Percentiles rank a stretch among this genome's conserved stretches.
Evolutionary conservation across 1,140 invertebrate species (phyloP).

Genomic region (Periplaneta americana): DNA sequence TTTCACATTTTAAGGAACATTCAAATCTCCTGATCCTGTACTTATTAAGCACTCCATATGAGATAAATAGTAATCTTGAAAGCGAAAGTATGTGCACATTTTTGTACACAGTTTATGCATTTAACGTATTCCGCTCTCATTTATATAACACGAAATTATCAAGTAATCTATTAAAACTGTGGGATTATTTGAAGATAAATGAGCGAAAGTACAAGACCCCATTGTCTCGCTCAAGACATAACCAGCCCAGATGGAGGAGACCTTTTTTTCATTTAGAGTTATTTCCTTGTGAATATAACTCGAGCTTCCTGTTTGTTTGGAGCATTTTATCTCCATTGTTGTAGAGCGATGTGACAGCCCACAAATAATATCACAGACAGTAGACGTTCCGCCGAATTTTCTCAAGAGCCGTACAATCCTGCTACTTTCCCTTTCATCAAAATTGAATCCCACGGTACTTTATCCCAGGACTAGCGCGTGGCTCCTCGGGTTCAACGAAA

Average conservation of each 20-base stretch:
- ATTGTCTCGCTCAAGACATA: neutral
- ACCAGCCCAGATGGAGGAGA: neutral
- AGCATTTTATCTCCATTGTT: neutral
- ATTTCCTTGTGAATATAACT: neutral
- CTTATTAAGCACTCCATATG: too few relatives aligned
- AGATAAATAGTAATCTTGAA: too few relatives aligned
- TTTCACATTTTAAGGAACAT: too few relatives aligned
- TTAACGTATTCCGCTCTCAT: neutral
- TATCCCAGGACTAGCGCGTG: neutral
- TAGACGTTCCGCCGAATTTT: neutral
- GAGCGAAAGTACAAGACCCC: neutral
- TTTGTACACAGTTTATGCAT: too few relatives aligned
- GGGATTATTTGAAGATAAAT: neutral
- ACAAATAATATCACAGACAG: neutral
- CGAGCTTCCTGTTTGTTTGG: neutral
- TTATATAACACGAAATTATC: neutral
- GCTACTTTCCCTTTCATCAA: neutral
- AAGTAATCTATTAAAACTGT: neutral
- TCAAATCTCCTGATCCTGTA: too few relatives aligned
- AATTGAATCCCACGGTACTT: neutral
- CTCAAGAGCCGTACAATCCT: neutral
- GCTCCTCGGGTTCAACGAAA: neutral
- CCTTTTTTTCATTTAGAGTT: neutral
- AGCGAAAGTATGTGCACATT: too few relatives aligned
- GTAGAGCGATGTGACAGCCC: neutral